Base-by-base conservation (phyloP, 2,113 vertebrate genomes). In the Casuarius casuarius region DNA sequence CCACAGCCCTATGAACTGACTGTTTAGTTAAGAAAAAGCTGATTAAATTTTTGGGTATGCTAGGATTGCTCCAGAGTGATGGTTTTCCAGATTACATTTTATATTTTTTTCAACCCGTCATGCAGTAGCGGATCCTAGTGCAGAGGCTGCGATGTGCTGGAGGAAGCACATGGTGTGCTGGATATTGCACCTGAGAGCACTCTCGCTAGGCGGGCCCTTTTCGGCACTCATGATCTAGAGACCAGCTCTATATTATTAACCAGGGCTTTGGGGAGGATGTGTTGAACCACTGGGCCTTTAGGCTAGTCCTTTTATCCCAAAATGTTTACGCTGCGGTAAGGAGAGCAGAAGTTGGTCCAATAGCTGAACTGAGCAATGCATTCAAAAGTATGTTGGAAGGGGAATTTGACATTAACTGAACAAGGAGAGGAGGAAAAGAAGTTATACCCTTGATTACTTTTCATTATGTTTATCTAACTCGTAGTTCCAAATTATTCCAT, bases 401-500 rank as follows among this genome's bases (percentile, higher is more conserved):
- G 44, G 61, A 89, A 94, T 81, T 75, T 94, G 80, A 35, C 79
- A 82, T 25, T 65, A 25, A 23, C 31, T 74, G 58, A 72, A 13
- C 42, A 62, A 28, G 49, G 33, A 56, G 40, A 71, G 44, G 20
- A 90, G 52, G 28, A 91, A 85, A 86, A 84, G n/a, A 75, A 22
- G 42, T 91, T 95, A 81, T 83, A 75, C 38, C 4, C 33, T 80
- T 89, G 19, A 74, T 94, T 79, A 56, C 8, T 85, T 91, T 89
- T 91, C 84, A 46, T 83, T 92, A 33, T 80, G 49, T 91, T 83
- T 85, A 87, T 62, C 20, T 81, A 91, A 78, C 70, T 68, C 54
- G 73, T 56, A 74, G 42, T 84, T 95, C 51, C 74, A 42, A 87
- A 86, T 67, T 91, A 84, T 84, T 84, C 18, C 1, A 0, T 85